Conservation (phyloP, 2,797 vertebrate genomes). For the Hyperoplus lanceolatus region DNA sequence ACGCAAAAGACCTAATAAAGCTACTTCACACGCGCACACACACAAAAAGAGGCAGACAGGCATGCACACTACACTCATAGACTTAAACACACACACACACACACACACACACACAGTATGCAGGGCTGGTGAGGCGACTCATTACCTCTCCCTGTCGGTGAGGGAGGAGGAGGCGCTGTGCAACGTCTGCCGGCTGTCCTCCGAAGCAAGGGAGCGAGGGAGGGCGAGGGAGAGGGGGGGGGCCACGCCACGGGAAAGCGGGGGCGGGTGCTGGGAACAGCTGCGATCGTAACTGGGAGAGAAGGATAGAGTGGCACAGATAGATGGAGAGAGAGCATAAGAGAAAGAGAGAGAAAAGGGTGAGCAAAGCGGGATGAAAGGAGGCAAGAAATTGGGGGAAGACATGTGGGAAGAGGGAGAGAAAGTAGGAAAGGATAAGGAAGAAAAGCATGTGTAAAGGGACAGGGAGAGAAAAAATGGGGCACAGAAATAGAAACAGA, state of each 20-base stretch:
- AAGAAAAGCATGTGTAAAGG: background rate
- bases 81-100: slow-evolving; percentile 16
- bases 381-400: slow-evolving; percentile 6
- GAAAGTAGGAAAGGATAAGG: background rate
- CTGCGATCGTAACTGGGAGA: slow-evolving; percentile 88
- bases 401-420: background rate
- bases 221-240: slow-evolving; percentile 87
- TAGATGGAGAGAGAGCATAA: slow-evolving; percentile 18
- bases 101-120: slow-evolving; percentile 45
- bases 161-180: slow-evolving; percentile 88
- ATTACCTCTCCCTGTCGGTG: slow-evolving; percentile 89
- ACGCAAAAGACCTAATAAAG: slow-evolving; percentile 36
- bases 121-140: slow-evolving; percentile 66
- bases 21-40: slow-evolving; percentile 20
- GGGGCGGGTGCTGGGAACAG: slow-evolving; percentile 86
- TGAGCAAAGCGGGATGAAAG: background rate
- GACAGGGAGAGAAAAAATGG: background rate
- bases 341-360: background rate
- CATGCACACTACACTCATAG: slow-evolving; percentile 21
- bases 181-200: slow-evolving; percentile 89
- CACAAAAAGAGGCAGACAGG: slow-evolving; percentile 5
- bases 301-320: slow-evolving; percentile 58
- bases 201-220: slow-evolving; percentile 85
- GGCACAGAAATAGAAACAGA: slow-evolving; percentile 35
- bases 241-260: slow-evolving; percentile 83